A percentile compares a stretch with the other conserved stretches of the same genome.
These are phyloP conservation scores for Conus betulinus DNA, from an alignment of 1,140 invertebrate genomes.

Conservation along the genomic window DNA sequence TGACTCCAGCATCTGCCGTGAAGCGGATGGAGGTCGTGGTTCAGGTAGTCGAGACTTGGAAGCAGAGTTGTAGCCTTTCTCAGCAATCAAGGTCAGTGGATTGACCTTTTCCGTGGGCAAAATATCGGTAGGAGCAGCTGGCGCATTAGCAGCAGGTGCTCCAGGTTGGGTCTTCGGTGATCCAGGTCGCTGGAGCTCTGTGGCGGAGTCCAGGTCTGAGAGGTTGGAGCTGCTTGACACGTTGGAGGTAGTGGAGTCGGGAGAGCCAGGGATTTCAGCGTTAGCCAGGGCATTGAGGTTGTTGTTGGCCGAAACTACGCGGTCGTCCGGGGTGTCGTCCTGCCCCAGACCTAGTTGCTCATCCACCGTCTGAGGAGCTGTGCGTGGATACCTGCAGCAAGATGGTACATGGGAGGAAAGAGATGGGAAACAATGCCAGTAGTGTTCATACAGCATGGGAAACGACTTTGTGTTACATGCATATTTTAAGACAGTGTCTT, in stretches of 20 bases:
- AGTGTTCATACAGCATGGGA: too few relatives aligned
- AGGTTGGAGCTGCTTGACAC: conserved; percentile 56
- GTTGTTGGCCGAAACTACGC: conserved; percentile 59
- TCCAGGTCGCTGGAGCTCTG: conserved; percentile 53
- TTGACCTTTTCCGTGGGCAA: conserved; percentile 63
- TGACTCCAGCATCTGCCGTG: conserved; percentile 52
- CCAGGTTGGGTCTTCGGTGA: conserved; percentile 29
- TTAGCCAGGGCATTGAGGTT: not conserved
- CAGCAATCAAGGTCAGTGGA: conserved; percentile 55
- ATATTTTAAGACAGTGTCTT: too few relatives aligned
- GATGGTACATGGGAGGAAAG: too few relatives aligned
- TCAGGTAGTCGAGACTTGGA: conserved; percentile 25
- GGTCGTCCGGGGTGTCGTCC: conserved; percentile 29
- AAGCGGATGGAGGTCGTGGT: conserved; percentile 50
- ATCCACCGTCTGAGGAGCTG: conserved; percentile 63
- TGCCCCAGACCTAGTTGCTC: conserved; percentile 56
- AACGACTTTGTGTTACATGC: too few relatives aligned
- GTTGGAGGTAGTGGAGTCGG: conserved; percentile 63
- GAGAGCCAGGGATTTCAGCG: conserved; percentile 50
- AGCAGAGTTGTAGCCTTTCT: conserved; percentile 39
- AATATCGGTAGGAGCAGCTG: conserved; percentile 43
- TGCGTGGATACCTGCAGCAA: conserved; percentile 62
- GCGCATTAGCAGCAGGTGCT: conserved; percentile 7
- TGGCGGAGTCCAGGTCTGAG: conserved; percentile 65
- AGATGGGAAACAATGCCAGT: too few relatives aligned